Conservation (phyloP, 2,113 vertebrate genomes). For the Tiliqua scincoides region DNA sequence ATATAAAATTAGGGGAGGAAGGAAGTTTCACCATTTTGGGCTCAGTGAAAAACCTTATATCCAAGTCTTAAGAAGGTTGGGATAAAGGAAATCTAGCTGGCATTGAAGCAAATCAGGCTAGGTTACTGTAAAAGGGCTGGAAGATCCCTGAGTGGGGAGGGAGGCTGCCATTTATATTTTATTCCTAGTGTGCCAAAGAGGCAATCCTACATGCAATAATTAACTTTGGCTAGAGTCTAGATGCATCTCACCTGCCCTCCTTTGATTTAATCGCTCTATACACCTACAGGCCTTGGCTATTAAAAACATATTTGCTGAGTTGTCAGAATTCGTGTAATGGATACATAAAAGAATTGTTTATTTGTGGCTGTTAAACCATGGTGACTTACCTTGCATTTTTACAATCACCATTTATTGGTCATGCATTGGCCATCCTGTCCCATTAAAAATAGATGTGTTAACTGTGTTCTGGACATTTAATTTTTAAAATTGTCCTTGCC, state of each 20-base stretch:
- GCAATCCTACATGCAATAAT: constrained; percentile 39
- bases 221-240: constrained; percentile 56
- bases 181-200: neutral
- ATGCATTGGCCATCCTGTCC: constrained; percentile 59
- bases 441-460: constrained; percentile 61
- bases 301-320: constrained; percentile 73
- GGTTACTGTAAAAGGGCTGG: neutral
- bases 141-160: neutral
- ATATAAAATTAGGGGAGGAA: neutral
- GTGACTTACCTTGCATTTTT: constrained; percentile 60
- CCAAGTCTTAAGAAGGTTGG: neutral
- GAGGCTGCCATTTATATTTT: constrained; percentile 30
- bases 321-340: constrained; percentile 66
- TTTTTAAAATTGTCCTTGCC: constrained; percentile 57
- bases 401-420: constrained; percentile 68
- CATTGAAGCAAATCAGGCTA: neutral
- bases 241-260: constrained; percentile 47
- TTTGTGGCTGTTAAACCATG: constrained; percentile 60
- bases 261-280: constrained; percentile 72
- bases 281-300: constrained; percentile 70
- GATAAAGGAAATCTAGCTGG: neutral
- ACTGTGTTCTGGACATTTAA: constrained; percentile 62
- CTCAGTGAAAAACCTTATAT: neutral
- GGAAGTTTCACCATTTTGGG: neutral
- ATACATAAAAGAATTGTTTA: constrained; percentile 64